Conservation (phyloP, 2,797 vertebrate genomes). For the Pseudomugil gertrudae region DNA sequence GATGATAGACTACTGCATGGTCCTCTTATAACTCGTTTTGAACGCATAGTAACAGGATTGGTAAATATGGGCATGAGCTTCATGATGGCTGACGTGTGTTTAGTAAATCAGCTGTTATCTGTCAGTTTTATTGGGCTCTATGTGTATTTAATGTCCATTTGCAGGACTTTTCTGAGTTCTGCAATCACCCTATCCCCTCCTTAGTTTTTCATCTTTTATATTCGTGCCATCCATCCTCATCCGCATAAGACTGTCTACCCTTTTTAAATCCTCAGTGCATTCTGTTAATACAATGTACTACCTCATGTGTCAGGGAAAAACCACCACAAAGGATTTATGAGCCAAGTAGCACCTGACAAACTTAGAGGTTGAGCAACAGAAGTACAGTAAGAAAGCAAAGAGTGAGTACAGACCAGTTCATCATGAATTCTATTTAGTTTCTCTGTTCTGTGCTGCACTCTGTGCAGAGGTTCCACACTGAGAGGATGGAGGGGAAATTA, state of each 20-base stretch:
- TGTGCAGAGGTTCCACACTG: neutral
- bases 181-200: constrained; percentile 2
- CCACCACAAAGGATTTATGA: constrained; percentile 84
- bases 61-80: constrained; percentile 29
- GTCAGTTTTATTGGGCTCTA: constrained; percentile 27
- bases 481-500: neutral
- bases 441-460: neutral
- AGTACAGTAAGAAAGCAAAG: too few species aligned
- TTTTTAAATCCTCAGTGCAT: constrained; percentile 78
- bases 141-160: constrained; percentile 28
- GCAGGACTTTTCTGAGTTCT: neutral
- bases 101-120: constrained; percentile 27
- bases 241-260: constrained; percentile 77
- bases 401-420: neutral
- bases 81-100: constrained; percentile 31
- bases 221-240: constrained; percentile 17
- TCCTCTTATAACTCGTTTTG: constrained; percentile 57
- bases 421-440: neutral
- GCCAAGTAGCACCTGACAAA: constrained; percentile 56
- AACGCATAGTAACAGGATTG: constrained; percentile 45
- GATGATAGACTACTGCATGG: constrained; percentile 51
- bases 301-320: constrained; percentile 86
- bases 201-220: constrained; percentile 23
- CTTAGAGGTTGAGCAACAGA: constrained; percentile 12
- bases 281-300: constrained; percentile 85